phyloP scores from a whole-genome alignment of 2,797 vertebrate genomes.

The Neosalanx taihuensis region DNA sequence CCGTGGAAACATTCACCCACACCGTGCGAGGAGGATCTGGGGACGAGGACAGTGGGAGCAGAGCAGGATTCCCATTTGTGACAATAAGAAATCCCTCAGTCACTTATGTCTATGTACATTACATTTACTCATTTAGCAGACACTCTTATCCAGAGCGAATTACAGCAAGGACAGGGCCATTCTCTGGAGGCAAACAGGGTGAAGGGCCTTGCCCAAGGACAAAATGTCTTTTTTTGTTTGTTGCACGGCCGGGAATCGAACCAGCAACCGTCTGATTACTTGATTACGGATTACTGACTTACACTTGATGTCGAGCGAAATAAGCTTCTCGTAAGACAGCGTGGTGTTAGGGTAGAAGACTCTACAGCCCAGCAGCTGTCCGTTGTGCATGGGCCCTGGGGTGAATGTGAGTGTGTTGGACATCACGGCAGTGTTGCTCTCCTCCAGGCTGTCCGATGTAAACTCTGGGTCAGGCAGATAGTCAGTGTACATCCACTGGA shows the following conservation, averaged over 20 bases:
- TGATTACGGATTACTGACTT: slow-evolving; percentile 50
- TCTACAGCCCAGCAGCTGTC: slow-evolving; percentile 85
- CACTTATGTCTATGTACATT: background rate
- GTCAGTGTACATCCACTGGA: slow-evolving; percentile 86
- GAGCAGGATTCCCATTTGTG: background rate
- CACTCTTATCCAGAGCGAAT: too few species aligned
- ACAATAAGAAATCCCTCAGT: background rate
- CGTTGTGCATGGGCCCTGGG: slow-evolving; percentile 83
- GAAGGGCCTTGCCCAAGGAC: too few species aligned
- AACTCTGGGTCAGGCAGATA: slow-evolving; percentile 80
- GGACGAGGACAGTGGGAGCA: background rate
- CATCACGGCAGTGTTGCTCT: slow-evolving; percentile 80
- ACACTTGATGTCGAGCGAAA: slow-evolving; percentile 88
- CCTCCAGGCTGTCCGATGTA: slow-evolving; percentile 74
- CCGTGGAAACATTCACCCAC: slow-evolving; percentile 84
- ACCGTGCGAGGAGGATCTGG: slow-evolving; percentile 81
- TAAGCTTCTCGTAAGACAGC: slow-evolving; percentile 78
- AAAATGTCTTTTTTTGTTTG: too few species aligned
- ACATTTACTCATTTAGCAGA: too few species aligned
- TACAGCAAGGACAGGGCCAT: too few species aligned
- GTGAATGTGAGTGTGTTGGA: slow-evolving; percentile 83
- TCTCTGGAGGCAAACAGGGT: too few species aligned
- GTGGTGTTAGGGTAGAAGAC: slow-evolving; percentile 83
- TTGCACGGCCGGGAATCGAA: too few species aligned
- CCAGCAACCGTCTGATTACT: too few species aligned